Evolutionary conservation across 2,888 invertebrate species (phyloP), one percentile per base, ranked within the genome.

Genomic region (Polydrusus pterygomalis): DNA sequence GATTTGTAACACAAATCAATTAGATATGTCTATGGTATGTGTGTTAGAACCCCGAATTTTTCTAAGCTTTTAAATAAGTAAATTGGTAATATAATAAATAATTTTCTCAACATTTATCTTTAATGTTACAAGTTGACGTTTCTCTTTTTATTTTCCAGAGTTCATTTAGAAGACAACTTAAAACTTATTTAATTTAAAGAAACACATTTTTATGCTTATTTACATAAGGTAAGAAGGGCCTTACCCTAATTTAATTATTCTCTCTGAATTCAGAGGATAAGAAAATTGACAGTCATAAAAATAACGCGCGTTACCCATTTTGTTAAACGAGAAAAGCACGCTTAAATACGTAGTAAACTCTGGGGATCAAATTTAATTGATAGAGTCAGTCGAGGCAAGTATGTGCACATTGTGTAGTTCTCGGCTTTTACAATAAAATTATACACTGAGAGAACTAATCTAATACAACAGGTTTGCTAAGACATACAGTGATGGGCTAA

Each of bases 311-410:
- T 49, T n/a, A 13, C 45, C 13, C 45, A n/a, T 13, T 15, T 17
- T 17, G 43, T 43, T 15, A 49, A 15, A 49, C 0, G 49, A 18
- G 49, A 18, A 49, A 49, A 18, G 49, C 15, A 18, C 17, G 18
- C 9, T 18, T 51, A 51, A 51, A 51, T 51, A 51, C 20, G 51
- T 25, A 51, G 51, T 51, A 51, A 51, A 51, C 51, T 13, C 10
- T 10, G 20, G 51, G 51, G 20, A 51, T 20, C 51, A 25, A 20
- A 18, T 10, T 20, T 51, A 51, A 51, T 51, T 51, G 51, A 18
- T 51, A 34, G 34, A 34, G 34, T 34, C 34, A 34, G 2, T 7
- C 10, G 34, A 10, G 34, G 34, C 10, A 34, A 34, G 10, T 34
- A 7, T 9, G 34, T 1, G 8, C 8, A 25, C 25, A 25, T 5